A percentile compares a stretch with the other conserved stretches of the same genome.
phyloP scores from a whole-genome alignment of 2,888 invertebrate species.

The Volucella zonaria region DNA sequence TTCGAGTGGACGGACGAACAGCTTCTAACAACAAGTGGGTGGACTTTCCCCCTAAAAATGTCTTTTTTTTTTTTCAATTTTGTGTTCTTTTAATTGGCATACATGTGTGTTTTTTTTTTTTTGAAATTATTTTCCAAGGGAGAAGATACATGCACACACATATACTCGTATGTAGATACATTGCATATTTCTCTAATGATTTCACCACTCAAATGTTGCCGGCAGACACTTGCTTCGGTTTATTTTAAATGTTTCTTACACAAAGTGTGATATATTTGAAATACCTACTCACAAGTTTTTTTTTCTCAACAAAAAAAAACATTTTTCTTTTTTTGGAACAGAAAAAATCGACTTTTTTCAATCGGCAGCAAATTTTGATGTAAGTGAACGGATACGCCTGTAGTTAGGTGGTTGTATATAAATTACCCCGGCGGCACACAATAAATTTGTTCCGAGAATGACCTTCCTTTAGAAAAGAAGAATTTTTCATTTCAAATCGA shows the following conservation, averaged over 20 bases:
- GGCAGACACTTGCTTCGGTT: constrained; percentile 69
- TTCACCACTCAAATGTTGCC: constrained; percentile 69
- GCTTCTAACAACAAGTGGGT: constrained; percentile 70
- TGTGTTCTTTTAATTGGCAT: constrained; percentile 57
- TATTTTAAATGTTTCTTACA: constrained; percentile 38
- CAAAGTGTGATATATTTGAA: constrained; percentile 18
- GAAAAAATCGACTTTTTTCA: constrained; percentile 15
- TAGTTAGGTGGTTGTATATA: not conserved
- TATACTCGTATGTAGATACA: no score
- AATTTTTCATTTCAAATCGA: no score
- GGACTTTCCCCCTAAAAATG: constrained; percentile 41
- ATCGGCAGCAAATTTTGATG: constrained; percentile 51
- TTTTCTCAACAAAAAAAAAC: constrained; percentile 19
- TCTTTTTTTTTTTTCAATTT: constrained; percentile 20
- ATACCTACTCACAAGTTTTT: constrained; percentile 24
- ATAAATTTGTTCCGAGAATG: no score
- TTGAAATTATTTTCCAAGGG: constrained; percentile 28
- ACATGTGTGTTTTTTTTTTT: constrained; percentile 34
- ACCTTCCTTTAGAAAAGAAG: no score
- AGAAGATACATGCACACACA: constrained; percentile 4
- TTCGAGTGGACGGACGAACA: constrained; percentile 5
- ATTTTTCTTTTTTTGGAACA: constrained; percentile 4
- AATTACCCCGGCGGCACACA: no score
- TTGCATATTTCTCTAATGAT: constrained; percentile 59
- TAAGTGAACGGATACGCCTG: constrained; percentile 18